phyloP scores from a whole-genome alignment of 2,888 invertebrate species.

The Idaea dimidiata region DNA sequence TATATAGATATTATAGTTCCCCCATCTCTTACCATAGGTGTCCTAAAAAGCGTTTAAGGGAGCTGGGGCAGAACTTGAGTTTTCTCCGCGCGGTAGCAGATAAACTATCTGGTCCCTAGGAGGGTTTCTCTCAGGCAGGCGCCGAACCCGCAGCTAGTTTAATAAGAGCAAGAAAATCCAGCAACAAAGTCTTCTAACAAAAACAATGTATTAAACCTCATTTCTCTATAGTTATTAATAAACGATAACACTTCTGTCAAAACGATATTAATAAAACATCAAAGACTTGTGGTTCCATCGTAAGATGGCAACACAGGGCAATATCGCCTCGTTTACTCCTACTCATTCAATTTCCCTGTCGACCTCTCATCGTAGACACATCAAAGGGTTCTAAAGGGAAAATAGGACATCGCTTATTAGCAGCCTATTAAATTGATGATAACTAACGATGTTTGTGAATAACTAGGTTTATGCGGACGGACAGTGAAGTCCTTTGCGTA shows the following conservation, averaged over 20 bases:
- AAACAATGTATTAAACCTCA: background rate
- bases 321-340: background rate
- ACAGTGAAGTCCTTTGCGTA: background rate
- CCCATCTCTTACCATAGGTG: too few species aligned
- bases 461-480: constrained; percentile 9
- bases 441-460: constrained; percentile 12
- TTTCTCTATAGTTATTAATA: background rate
- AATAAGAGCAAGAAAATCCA: background rate
- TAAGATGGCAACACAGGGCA: background rate
- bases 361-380: background rate
- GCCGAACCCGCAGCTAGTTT: too few species aligned
- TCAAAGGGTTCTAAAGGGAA: background rate
- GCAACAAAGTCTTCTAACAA: background rate
- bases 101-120: too few species aligned
- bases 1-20: too few species aligned
- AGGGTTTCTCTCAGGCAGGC: too few species aligned
- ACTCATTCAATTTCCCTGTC: background rate
- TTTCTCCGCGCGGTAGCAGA: too few species aligned
- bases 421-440: background rate
- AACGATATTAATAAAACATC: background rate
- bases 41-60: too few species aligned
- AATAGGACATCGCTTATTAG: background rate
- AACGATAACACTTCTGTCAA: background rate
- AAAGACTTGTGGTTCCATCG: background rate
- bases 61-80: too few species aligned